phyloP scores from a whole-genome alignment of 2,113 vertebrate species.

The Chionodraco myersi region DNA sequence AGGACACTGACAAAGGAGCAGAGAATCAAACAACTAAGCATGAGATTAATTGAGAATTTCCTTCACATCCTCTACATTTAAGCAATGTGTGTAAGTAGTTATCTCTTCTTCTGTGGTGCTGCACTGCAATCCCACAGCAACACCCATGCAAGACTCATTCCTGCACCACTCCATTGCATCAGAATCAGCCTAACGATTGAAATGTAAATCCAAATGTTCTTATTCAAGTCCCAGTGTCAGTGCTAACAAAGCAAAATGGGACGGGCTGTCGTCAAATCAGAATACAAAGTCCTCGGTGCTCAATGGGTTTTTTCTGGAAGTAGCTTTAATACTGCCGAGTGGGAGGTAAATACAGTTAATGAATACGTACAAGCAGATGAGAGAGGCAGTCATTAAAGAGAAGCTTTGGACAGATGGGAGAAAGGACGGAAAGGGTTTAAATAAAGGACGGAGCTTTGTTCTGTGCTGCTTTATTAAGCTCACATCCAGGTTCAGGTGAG shows the following conservation, averaged over 20 bases:
- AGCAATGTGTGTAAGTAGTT: too few species aligned
- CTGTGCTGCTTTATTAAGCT: slow-evolving; percentile 39
- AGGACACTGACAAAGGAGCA: neutral
- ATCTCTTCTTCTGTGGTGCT: too few species aligned
- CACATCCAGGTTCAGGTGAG: slow-evolving; percentile 45
- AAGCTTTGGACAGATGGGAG: neutral
- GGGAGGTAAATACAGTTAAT: slow-evolving; percentile 29
- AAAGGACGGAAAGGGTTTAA: neutral
- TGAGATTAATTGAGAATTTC: neutral
- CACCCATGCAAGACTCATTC: too few species aligned
- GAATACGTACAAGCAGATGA: slow-evolving; percentile 37
- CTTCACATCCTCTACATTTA: too few species aligned
- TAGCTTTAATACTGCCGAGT: slow-evolving; percentile 27
- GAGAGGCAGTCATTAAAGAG: slow-evolving; percentile 12
- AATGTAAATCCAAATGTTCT: slow-evolving; percentile 41
- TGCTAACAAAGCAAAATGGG: slow-evolving; percentile 15
- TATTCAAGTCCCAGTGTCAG: slow-evolving; percentile 33
- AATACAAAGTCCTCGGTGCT: slow-evolving; percentile 41
- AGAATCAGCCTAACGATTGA: slow-evolving; percentile 32
- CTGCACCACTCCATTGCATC: neutral
- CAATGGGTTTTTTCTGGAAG: slow-evolving; percentile 17
- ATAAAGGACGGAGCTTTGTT: slow-evolving; percentile 14
- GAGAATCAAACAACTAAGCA: neutral
- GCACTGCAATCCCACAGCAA: too few species aligned
- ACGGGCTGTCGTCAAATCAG: slow-evolving; percentile 36